A percentile compares a stretch with the other conserved stretches of the same genome.
Conservation (phyloP, 2,888 invertebrate species). For the Lithophane leautieri region DNA sequence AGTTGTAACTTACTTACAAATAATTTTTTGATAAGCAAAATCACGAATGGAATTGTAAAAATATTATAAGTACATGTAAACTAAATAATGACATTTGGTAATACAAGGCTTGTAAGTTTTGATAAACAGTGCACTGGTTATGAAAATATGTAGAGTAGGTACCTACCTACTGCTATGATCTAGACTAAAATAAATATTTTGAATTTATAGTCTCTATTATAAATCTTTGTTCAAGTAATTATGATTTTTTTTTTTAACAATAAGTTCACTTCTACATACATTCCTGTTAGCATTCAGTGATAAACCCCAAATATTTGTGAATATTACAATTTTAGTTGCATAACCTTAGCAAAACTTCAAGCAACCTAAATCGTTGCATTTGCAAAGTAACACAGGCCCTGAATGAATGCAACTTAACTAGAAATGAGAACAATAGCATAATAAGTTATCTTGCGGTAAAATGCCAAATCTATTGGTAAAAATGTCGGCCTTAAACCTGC, state of each 20-base stretch:
- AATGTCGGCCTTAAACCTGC: conserved; percentile 59
- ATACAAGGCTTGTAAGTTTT: no score
- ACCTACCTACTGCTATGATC: not conserved
- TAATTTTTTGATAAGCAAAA: no score
- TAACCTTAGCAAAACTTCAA: conserved; percentile 1
- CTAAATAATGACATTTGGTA: no score
- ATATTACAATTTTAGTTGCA: not conserved
- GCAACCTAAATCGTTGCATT: conserved; percentile 14
- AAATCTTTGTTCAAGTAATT: no score
- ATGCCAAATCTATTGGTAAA: conserved; percentile 56
- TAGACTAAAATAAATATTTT: not conserved
- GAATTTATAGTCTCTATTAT: no score
- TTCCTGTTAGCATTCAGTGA: not conserved
- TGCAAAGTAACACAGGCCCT: conserved; percentile 50
- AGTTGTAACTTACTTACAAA: no score
- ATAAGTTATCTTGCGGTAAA: conserved; percentile 66
- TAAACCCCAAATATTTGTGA: not conserved
- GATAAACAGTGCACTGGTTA: no score
- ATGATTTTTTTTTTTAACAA: not conserved
- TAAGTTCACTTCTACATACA: not conserved
- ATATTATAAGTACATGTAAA: no score
- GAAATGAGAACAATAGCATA: conserved; percentile 64
- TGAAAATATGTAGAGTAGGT: conserved; percentile 2
- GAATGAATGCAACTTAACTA: conserved; percentile 47
- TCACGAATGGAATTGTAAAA: no score